Evolutionary conservation across 1,140 invertebrate species (phyloP), one percentile per base, ranked within the genome.

Genomic region (Phortica variegata): DNA sequence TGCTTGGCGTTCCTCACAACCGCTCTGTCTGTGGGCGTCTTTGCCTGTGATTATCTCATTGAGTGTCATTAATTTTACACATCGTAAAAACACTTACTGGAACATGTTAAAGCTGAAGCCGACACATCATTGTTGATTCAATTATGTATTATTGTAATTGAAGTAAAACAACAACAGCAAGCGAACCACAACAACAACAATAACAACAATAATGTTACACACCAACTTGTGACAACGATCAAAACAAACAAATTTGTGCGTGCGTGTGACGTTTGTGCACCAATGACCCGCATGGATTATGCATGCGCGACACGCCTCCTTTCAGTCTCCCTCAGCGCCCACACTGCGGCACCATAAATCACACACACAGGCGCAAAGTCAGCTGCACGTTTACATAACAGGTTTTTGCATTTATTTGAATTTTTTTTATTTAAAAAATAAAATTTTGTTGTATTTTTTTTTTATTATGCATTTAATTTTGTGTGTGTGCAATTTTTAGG

Each of bases 251-350:
- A 26, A 26, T 26, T 26, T n/a, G n/a, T n/a, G n/a, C 68, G 57
- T 69, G 63, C 63, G 63, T 68, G 63, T 65, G 63, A 68, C 63
- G 56, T 49, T 50, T 42, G 57, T 56, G 65, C 60, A 60, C 63
- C 63, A 68, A 68, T 68, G 63, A 68, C 63, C 63, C 63, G 63
- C 63, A 68, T 68, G 13, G n/a, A n/a, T 60, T 38, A 29, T 45
- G 18, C 40, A 23, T 15, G 33, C 33, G 31, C 32, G 4, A 34
- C 53, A 31, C 13, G n/a, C 16, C 20, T 41, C 32, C 49, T 15
- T 16, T 8, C 34, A 29, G 40, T 38, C 39, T 20, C 3, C 16
- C 20, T 19, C 33, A 32, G 17, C 18, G 7, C 20, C 13, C 13
- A n/a, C 45, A 15, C 33, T 9, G 7, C 21, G 9, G 8, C 18